Percentiles rank a stretch among this genome's conserved stretches.
phyloP scores from a whole-genome alignment of 2,888 invertebrate genomes.

The Smittia aterrima region DNA sequence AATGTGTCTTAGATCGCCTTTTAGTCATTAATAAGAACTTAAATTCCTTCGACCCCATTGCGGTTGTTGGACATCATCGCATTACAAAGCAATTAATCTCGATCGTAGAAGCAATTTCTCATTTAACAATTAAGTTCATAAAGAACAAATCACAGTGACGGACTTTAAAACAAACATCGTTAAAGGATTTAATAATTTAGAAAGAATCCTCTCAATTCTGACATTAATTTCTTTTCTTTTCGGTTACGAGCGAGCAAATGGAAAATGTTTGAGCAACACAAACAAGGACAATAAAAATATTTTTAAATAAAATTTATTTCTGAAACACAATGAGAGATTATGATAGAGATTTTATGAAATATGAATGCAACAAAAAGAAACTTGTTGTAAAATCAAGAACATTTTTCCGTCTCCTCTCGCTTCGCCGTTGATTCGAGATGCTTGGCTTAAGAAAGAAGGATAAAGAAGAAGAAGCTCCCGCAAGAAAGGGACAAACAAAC shows the following conservation, averaged over 20 bases:
- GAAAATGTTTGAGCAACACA: neutral
- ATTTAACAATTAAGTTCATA: neutral
- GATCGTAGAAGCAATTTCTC: neutral
- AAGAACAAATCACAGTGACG: neutral
- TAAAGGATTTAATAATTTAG: too few relatives aligned
- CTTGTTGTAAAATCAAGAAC: conserved; percentile 14
- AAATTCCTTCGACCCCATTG: neutral
- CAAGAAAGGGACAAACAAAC: conserved; percentile 3
- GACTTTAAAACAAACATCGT: neutral
- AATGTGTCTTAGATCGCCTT: neutral
- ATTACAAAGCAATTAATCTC: conserved; percentile 1
- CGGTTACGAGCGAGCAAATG: neutral
- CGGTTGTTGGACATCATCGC: neutral
- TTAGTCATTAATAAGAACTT: neutral
- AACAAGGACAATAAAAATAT: conserved; percentile 6
- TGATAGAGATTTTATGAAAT: conserved; percentile 28
- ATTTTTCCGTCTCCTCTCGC: neutral
- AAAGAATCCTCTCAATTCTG: neutral
- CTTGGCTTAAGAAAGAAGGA: neutral
- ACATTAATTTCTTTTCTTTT: neutral
- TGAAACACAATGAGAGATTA: conserved; percentile 14
- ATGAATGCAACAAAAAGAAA: conserved; percentile 24
- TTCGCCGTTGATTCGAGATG: neutral
- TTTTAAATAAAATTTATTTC: neutral
- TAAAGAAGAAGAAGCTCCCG: conserved; percentile 4